Evolutionary conservation across 2,113 vertebrate species (phyloP).

Genomic region (Isichthys henryi): DNA sequence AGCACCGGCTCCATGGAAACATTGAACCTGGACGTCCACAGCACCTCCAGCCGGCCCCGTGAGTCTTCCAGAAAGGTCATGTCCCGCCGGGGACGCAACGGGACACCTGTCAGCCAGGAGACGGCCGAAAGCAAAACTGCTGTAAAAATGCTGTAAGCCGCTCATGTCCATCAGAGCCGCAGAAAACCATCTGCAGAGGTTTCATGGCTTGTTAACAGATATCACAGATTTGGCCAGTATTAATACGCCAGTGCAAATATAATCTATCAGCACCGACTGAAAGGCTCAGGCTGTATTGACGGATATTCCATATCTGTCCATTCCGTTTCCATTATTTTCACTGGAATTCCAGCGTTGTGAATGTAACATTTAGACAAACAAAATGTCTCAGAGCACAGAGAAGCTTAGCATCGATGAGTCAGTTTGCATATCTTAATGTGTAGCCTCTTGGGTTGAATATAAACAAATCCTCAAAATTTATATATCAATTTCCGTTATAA

Average conservation of each 20-base stretch:
- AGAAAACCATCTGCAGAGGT: neutral
- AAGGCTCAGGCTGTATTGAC: neutral
- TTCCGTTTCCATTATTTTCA: neutral
- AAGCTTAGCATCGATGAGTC: neutral
- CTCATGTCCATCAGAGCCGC: neutral
- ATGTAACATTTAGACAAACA: neutral
- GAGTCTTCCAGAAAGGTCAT: constrained; percentile 56
- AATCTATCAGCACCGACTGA: neutral
- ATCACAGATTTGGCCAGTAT: neutral
- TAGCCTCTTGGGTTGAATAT: neutral
- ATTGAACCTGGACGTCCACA: constrained; percentile 61
- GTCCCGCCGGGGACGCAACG: constrained; percentile 63
- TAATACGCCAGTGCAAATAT: neutral
- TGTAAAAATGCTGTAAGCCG: neutral
- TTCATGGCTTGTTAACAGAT: neutral
- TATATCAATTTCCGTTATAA: neutral
- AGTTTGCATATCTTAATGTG: neutral
- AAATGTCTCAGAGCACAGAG: neutral
- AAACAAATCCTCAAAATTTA: neutral
- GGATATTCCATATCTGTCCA: neutral
- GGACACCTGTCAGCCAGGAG: constrained; percentile 48
- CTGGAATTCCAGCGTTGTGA: neutral
- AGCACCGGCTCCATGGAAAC: constrained; percentile 57
- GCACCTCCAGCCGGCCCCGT: constrained; percentile 50
- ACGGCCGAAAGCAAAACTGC: neutral